phyloP scores from a whole-genome alignment of 2,888 invertebrate genomes.

The Drosophila suboccidentalis region DNA sequence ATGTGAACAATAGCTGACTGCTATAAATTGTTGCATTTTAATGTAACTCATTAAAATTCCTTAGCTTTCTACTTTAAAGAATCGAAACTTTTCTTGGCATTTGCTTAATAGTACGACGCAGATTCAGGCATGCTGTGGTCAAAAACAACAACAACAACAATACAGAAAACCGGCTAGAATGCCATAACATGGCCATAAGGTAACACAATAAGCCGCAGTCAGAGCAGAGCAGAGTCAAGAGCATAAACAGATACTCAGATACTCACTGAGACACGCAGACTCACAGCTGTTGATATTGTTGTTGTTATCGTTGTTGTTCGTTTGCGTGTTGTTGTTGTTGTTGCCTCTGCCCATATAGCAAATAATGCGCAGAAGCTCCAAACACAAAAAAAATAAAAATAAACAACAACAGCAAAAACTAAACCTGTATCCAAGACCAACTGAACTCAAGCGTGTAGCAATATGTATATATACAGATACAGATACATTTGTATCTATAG shows the following conservation, averaged over 20 bases:
- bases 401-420: slow-evolving; percentile 30
- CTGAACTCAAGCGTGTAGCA: slow-evolving; percentile 61
- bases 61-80: slow-evolving; percentile 15
- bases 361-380: slow-evolving; percentile 74
- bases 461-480: slow-evolving; percentile 17
- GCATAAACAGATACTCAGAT: slow-evolving; percentile 11
- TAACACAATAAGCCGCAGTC: slow-evolving; percentile 64
- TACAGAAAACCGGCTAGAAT: slow-evolving; percentile 66
- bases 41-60: slow-evolving; percentile 31
- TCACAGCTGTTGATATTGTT: slow-evolving; percentile 54
- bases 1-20: slow-evolving; percentile 1
- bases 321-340: slow-evolving; percentile 4
- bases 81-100: slow-evolving; percentile 34
- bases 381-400: slow-evolving; percentile 16
- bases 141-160: slow-evolving; percentile 18
- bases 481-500: slow-evolving; percentile 21
- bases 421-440: slow-evolving; percentile 71
- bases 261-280: slow-evolving; percentile 37
- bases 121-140: slow-evolving; percentile 50
- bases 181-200: slow-evolving; percentile 58
- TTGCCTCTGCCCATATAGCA: slow-evolving; percentile 16
- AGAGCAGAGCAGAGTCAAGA: slow-evolving; percentile 34
- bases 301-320: slow-evolving; percentile 15
- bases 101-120: slow-evolving; percentile 60
- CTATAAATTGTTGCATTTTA: neutral